Conservation (phyloP, 2,113 vertebrate species). For the Trinectes maculatus region DNA sequence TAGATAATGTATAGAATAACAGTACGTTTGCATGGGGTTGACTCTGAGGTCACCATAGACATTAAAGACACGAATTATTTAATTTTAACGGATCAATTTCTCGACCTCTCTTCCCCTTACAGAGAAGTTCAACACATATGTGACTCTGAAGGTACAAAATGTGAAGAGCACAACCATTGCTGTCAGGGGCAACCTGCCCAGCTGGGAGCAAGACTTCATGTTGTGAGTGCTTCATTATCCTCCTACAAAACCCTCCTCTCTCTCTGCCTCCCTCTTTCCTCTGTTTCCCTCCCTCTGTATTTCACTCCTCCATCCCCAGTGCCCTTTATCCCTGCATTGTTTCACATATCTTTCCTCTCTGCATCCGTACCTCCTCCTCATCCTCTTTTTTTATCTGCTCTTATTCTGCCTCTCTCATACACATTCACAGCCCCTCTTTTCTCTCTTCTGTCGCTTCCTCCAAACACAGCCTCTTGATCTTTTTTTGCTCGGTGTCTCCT, state of each 20-base stretch:
- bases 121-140: conserved; percentile 99
- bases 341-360: conserved; percentile 41
- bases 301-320: conserved; percentile 39
- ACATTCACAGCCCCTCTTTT: conserved; percentile 32
- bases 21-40: neutral
- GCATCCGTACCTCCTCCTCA: conserved; percentile 24
- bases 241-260: conserved; percentile 23
- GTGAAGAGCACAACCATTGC: conserved; percentile 98
- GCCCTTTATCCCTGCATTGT: conserved; percentile 51
- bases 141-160: conserved; percentile 99
- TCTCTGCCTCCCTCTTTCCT: conserved; percentile 11
- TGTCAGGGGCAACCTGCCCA: conserved; percentile 92
- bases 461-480: conserved; percentile 57
- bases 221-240: conserved; percentile 88
- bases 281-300: conserved; percentile 22
- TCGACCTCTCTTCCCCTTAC: conserved; percentile 36
- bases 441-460: conserved; percentile 47
- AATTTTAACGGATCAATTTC: conserved; percentile 14
- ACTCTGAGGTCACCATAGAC: neutral
- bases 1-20: neutral
- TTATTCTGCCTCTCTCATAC: no score
- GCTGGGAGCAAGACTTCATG: conserved; percentile 99
- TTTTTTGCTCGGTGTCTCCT: conserved; percentile 37
- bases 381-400: no score
- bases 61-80: neutral